These are phyloP conservation scores for Julus scanicus DNA, from an alignment of 2,888 invertebrate species.

Conservation along the genomic window DNA sequence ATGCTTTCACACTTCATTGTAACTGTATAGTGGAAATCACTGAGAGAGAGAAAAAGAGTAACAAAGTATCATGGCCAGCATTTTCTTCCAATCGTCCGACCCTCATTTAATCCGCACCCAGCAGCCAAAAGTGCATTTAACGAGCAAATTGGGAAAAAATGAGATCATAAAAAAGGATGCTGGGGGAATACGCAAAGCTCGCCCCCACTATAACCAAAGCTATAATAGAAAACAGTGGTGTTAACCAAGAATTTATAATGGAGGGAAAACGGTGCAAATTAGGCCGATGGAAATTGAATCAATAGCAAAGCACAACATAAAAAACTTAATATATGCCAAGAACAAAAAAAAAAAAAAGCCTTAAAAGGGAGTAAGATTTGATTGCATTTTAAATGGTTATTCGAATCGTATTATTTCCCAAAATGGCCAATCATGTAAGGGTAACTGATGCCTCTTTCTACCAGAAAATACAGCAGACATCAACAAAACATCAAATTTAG, in stretches of 20 bases:
- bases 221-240: slow-evolving; percentile 41
- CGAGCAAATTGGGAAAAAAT: slow-evolving; percentile 47
- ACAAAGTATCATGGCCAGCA: slow-evolving; percentile 47
- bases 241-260: slow-evolving; percentile 47
- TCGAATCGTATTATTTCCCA: background rate
- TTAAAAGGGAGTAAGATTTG: background rate
- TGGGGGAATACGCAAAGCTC: slow-evolving; percentile 45
- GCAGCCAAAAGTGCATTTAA: slow-evolving; percentile 45
- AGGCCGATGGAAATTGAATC: slow-evolving; percentile 21
- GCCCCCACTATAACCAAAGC: background rate
- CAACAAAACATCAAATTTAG: background rate
- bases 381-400: slow-evolving; percentile 18
- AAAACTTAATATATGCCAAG: background rate
- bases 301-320: background rate
- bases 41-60: slow-evolving; percentile 1
- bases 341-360: background rate
- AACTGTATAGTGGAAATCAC: slow-evolving; percentile 30
- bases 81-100: slow-evolving; percentile 45
- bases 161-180: slow-evolving; percentile 45
- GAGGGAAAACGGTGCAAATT: slow-evolving; percentile 23
- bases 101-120: slow-evolving; percentile 43
- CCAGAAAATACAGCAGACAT: background rate
- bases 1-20: slow-evolving; percentile 43
- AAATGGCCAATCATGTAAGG: background rate
- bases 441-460: background rate